Evolutionary conservation across 2,888 invertebrate species (phyloP), one percentile per base, ranked within the genome.

Genomic region (Cephus spinipes): DNA sequence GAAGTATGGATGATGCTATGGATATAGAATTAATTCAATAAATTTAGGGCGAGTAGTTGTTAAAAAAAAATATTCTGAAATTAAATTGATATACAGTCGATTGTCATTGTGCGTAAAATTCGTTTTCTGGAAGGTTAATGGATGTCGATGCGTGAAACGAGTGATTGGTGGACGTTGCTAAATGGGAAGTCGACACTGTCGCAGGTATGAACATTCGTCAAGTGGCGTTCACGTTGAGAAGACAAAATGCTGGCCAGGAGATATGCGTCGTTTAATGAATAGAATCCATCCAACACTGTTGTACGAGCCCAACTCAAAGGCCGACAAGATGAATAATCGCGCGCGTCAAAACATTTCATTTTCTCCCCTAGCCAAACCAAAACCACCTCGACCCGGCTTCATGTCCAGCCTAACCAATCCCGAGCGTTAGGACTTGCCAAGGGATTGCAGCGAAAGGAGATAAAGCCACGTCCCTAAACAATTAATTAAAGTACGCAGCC

Each of bases 291-390:
- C 81, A 77, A 79, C 73, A 74, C 73, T 33, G 76, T 74, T 75
- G 75, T 31, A 35, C 76, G 78, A 83, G 79, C 80, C 83, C 80
- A 79, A 79, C 82, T 80, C 81, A 80, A 84, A 82, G 79, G 78
- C 78, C 78, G 86, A 85, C 85, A 83, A 78, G 73, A 83, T 86
- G 86, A 86, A 86, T 85, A 85, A 85, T 85, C 85, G 81, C 82
- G 68, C 80, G 78, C 81, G 81, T 83, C 86, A 85, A 86, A 85
- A 85, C 82, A 82, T 85, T 81, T 82, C 85, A 84, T 84, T 83
- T 83, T 83, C 82, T 81, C 35, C 69, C 74, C 69, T 77, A 31
- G 68, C 32, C 74, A 68, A 36, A 77, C 73, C 69, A 71, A 74
- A 75, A 75, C 31, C 73, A 69, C 75, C 33, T 36, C n/a, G 33